A percentile compares a stretch with the other conserved stretches of the same genome.
Evolutionary conservation across 2,113 vertebrate species (phyloP).

Genomic region (Xiphophorus couchianus): DNA sequence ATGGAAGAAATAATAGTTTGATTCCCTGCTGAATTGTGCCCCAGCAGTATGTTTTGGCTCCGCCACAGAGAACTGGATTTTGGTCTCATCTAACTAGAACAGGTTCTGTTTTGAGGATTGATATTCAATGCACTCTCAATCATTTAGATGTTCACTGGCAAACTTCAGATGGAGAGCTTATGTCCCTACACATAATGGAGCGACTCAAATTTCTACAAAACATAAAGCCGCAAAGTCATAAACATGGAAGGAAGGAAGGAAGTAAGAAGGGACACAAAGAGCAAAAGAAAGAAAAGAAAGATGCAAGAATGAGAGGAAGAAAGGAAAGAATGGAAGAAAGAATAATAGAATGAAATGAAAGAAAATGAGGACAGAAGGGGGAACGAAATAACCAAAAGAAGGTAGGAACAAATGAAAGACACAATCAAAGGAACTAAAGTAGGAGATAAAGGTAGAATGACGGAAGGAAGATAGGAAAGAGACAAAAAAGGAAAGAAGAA

Average conservation of each 20-base stretch:
- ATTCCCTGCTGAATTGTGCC: not conserved
- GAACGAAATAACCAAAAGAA: not conserved
- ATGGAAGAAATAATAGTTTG: not conserved
- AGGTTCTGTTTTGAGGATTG: not conserved
- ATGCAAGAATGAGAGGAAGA: not conserved
- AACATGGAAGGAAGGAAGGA: no score
- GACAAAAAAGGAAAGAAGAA: not conserved
- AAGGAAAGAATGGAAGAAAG: not conserved
- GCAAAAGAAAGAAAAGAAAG: not conserved
- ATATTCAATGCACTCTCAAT: not conserved
- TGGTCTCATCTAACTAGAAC: not conserved
- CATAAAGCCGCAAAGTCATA: no score
- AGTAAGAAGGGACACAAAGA: not conserved
- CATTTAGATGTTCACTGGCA: not conserved
- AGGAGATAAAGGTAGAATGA: not conserved
- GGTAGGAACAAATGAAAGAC: not conserved
- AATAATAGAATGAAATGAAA: no score
- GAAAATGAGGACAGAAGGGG: not conserved
- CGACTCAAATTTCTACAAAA: not conserved
- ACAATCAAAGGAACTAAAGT: not conserved
- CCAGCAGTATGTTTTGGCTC: not conserved
- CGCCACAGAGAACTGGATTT: not conserved
- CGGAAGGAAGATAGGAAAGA: not conserved
- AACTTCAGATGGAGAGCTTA: not conserved
- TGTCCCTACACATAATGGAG: not conserved